Conservation (phyloP, 1,140 invertebrate species). For the Muscidifurax raptorellus region DNA sequence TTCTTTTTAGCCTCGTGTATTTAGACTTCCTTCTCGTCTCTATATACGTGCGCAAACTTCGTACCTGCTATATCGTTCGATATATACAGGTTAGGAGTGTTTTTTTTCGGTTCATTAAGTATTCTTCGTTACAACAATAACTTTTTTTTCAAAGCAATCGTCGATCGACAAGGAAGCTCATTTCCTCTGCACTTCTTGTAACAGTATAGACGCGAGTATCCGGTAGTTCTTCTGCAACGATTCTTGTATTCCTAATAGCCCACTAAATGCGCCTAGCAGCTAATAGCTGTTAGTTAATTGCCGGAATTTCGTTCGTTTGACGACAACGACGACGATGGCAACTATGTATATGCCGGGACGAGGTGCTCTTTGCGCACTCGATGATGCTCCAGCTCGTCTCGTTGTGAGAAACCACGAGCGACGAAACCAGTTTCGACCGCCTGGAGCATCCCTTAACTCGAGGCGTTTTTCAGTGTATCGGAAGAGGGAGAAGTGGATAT, state of each 20-base stretch:
- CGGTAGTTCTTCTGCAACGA: slow-evolving; percentile 62
- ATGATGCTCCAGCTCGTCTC: not conserved
- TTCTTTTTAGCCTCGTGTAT: too few relatives aligned
- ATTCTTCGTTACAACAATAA: too few relatives aligned
- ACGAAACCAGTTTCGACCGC: not conserved
- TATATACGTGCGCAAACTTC: too few relatives aligned
- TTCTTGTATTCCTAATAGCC: slow-evolving; percentile 67
- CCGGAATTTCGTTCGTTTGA: slow-evolving; percentile 67
- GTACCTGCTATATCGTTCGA: too few relatives aligned
- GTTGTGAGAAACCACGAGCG: not conserved
- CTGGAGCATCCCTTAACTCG: too few relatives aligned
- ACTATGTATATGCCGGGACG: slow-evolving; percentile 2
- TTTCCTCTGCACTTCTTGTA: not conserved
- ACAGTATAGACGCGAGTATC: too few relatives aligned
- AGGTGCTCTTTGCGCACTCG: not conserved
- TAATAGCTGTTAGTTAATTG: slow-evolving; percentile 70
- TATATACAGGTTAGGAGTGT: too few relatives aligned
- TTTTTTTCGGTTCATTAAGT: too few relatives aligned
- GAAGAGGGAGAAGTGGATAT: too few relatives aligned
- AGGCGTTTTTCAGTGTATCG: too few relatives aligned
- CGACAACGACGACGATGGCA: slow-evolving; percentile 8
- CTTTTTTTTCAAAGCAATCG: not conserved
- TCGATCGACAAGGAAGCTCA: too few relatives aligned
- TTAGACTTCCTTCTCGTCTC: not conserved
- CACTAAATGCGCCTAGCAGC: slow-evolving; percentile 66